Evolutionary conservation across 2,113 vertebrate genomes (phyloP).

Genomic region (Electrona antarctica): DNA sequence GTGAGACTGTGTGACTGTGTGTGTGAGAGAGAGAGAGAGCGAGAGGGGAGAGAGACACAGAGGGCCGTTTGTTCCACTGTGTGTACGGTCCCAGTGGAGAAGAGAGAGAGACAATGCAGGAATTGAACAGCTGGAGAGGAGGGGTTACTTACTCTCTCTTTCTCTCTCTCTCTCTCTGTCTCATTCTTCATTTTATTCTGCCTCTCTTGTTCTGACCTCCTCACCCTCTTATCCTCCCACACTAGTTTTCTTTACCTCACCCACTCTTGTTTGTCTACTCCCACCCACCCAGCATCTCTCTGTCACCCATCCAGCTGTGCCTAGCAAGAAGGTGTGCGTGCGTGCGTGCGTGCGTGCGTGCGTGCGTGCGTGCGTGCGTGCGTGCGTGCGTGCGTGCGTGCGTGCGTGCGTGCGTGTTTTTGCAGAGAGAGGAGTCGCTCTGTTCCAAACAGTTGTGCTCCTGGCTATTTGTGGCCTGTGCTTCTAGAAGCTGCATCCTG

Average conservation of each 20-base stretch:
- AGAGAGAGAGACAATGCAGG: conserved; percentile 55
- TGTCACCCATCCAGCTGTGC: background rate
- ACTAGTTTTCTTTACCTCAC: conserved; percentile 1
- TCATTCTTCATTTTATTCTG: background rate
- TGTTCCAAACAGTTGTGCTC: too few relatives aligned
- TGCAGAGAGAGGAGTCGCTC: too few relatives aligned
- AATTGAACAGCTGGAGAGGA: conserved; percentile 65
- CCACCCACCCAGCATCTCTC: background rate
- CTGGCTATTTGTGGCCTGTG: too few relatives aligned
- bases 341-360: background rate
- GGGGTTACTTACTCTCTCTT: background rate
- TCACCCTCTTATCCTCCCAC: background rate
- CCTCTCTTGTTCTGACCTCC: background rate
- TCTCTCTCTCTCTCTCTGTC: background rate
- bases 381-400: too few relatives aligned
- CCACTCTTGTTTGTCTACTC: background rate
- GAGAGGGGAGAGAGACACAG: conserved; percentile 53
- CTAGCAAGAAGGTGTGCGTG: background rate
- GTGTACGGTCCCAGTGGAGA: conserved; percentile 18
- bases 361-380: too few relatives aligned
- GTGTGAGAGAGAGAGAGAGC: background rate
- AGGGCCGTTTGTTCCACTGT: conserved; percentile 49
- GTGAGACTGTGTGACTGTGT: background rate
- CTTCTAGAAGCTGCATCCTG: too few relatives aligned
- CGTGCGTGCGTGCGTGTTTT: too few relatives aligned